Base-by-base conservation (phyloP, 92 coral and sea anemone species). In the Phenganax stokvisi region DNA sequence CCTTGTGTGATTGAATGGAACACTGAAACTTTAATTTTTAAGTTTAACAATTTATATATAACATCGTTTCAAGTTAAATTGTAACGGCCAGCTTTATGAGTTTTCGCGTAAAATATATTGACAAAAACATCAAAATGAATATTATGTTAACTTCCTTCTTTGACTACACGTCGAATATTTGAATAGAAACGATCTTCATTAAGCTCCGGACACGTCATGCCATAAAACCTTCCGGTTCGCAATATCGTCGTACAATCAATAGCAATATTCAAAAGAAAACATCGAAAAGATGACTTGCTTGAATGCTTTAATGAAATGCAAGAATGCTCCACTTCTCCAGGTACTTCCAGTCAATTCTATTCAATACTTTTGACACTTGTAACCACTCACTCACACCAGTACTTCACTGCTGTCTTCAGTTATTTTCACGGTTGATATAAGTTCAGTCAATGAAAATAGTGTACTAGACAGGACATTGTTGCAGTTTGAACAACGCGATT, bases 221-320 rank as follows among this genome's bases (percentile, higher is more conserved):
- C 37, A 64, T 20, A 6, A 8, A n/a, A 30, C 31, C 30, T 13
- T 64, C 30, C 12, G 70, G 0, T 12, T 37, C 9, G 30, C 2
- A 20, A 20, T 6, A 12, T 20, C 12, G 4, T 13, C 12, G 17
- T 6, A 9, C 10, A 28, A 64, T 64, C 70, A 64, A 9, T 64
- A 64, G 7, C 27, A n/a, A 64, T 64, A 7, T 64, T 64, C 0
- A 17, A n/a, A 30, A 64, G 0, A 9, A 30, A n/a, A n/a, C 47
- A 64, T 64, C 11, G 1, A 29, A 12, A 30, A 3, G 56, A 76
- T 76, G 58, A 76, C 53, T 10, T 69, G 81, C 81, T 60, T 76
- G 54, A 76, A n/a, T 54, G 81, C 69, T 25, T 57, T 57, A 59
- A 76, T 76, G 57, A 76, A 76, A 76, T 76, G 81, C 81, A 76